phyloP scores from a whole-genome alignment of 2,797 vertebrate genomes.

The Melanotaenia maccullochi region DNA sequence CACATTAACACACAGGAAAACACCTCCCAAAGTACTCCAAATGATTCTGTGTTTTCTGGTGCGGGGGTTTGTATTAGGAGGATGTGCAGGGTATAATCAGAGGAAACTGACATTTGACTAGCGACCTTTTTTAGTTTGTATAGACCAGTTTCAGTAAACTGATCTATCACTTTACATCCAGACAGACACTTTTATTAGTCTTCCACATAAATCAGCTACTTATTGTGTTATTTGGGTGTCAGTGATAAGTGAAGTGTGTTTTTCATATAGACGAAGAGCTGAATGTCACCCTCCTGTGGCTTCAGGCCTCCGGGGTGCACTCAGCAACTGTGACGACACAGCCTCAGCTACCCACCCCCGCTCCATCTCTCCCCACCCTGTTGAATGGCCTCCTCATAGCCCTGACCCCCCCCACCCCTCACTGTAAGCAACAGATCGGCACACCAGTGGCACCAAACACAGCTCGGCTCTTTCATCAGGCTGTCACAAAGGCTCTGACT shows the following conservation, averaged over 20 bases:
- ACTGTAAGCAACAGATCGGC: conserved; percentile 40
- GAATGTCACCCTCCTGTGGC: conserved; percentile 64
- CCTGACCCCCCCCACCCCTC: conserved; percentile 9
- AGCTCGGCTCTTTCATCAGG: conserved; percentile 53
- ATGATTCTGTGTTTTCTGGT: neutral
- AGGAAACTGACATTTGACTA: neutral
- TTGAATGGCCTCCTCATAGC: conserved; percentile 11
- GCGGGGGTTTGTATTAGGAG: too few relatives aligned
- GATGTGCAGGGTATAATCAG: neutral
- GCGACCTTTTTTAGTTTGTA: neutral
- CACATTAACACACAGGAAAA: too few relatives aligned
- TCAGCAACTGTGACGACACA: conserved; percentile 29
- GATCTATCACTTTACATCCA: neutral
- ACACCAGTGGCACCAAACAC: conserved; percentile 31
- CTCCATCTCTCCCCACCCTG: neutral
- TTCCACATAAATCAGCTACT: neutral
- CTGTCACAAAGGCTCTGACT: conserved; percentile 61
- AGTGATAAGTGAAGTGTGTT: conserved; percentile 11
- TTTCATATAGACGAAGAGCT: conserved; percentile 39
- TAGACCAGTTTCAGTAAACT: neutral
- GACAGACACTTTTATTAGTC: neutral
- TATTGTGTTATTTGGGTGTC: conserved; percentile 4
- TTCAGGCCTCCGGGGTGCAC: conserved; percentile 45
- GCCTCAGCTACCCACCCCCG: conserved; percentile 16
- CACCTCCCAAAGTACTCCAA: too few relatives aligned